Percentiles rank a stretch among this genome's conserved stretches.
These are phyloP conservation scores for Crocodylus rhombifer DNA, from an alignment of 2,797 vertebrate species.

Conservation along the genomic window DNA sequence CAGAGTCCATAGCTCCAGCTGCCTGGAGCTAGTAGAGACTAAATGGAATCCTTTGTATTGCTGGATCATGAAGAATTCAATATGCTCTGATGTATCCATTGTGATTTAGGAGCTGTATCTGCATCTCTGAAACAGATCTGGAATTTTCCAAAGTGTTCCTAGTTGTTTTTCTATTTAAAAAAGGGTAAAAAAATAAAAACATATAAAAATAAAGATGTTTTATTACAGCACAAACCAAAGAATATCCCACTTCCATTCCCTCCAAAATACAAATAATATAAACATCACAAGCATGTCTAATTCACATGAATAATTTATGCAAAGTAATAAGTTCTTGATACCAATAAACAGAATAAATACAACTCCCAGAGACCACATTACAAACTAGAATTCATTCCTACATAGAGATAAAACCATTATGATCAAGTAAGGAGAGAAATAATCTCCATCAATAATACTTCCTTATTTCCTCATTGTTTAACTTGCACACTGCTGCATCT, in stretches of 20 bases:
- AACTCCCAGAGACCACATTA: constrained; percentile 68
- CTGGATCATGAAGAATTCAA: background rate
- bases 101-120: background rate
- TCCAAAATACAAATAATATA: background rate
- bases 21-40: background rate
- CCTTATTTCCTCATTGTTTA: constrained; percentile 58
- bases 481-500: constrained; percentile 32
- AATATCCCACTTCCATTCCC: background rate
- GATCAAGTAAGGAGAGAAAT: constrained; percentile 63
- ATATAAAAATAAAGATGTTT: background rate
- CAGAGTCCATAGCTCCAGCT: background rate
- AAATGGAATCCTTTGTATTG: no score
- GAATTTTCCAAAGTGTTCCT: background rate
- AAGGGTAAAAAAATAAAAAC: no score
- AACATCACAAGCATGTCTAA: constrained; percentile 28
- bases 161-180: background rate
- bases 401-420: constrained; percentile 61
- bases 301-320: constrained; percentile 70
- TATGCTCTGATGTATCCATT: background rate
- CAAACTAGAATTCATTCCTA: constrained; percentile 59
- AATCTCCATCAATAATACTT: constrained; percentile 58
- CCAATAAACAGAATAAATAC: constrained; percentile 72
- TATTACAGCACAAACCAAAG: background rate
- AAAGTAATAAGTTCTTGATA: constrained; percentile 62
- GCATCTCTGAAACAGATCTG: accelerated